Conservation (phyloP, 2,113 vertebrate genomes). For the Calyptommatus sinebrachiatus region DNA sequence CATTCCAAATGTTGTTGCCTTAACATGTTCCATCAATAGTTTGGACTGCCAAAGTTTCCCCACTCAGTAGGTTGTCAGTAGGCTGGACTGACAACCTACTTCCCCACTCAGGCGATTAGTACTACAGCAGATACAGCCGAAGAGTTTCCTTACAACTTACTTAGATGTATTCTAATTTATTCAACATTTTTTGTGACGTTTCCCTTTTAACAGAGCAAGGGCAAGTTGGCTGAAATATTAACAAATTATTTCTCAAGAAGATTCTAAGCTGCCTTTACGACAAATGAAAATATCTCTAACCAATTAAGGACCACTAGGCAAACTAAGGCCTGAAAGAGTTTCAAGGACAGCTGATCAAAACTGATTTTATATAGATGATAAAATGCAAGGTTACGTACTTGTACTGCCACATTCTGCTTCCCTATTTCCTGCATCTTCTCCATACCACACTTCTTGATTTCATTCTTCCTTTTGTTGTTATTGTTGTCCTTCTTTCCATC, state of each 20-base stretch:
- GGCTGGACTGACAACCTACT: too few relatives aligned
- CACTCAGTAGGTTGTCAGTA: too few relatives aligned
- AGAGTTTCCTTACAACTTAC: background rate
- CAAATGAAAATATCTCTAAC: too few relatives aligned
- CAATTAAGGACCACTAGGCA: background rate
- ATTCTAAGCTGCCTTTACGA: background rate
- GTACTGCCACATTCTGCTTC: constrained; percentile 83
- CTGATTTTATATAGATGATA: background rate
- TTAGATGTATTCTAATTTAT: background rate
- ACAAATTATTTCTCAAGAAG: background rate
- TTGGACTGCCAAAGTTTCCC: too few relatives aligned
- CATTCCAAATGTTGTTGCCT: too few relatives aligned
- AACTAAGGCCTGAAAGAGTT: accelerated
- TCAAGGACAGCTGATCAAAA: background rate
- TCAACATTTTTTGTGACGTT: background rate
- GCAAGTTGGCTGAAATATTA: background rate
- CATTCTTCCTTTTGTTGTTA: constrained; percentile 87
- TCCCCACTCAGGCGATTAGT: background rate
- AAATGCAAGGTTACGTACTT: constrained; percentile 71
- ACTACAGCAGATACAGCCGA: background rate
- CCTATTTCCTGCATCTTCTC: constrained; percentile 82
- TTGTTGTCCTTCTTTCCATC: constrained; percentile 85
- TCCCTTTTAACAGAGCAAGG: background rate
- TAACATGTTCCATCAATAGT: too few relatives aligned
- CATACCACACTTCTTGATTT: constrained; percentile 80